A percentile compares a stretch with the other conserved stretches of the same genome.
phyloP scores from a whole-genome alignment of 2,888 invertebrate genomes.

The Pyrgus malvae region DNA sequence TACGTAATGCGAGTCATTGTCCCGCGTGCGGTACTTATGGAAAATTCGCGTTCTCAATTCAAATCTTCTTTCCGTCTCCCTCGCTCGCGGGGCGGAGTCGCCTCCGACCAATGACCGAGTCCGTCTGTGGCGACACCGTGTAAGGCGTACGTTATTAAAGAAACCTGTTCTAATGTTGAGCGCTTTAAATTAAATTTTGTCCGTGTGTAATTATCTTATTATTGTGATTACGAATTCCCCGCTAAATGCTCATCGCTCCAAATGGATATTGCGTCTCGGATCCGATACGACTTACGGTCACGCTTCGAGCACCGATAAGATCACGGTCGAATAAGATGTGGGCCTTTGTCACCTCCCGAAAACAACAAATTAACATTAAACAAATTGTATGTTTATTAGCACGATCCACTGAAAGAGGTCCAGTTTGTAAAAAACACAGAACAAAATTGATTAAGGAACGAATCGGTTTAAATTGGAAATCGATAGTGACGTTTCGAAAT shows the following conservation, averaged over 20 bases:
- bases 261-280: slow-evolving; percentile 68
- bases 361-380: slow-evolving; percentile 60
- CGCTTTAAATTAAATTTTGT: slow-evolving; percentile 82
- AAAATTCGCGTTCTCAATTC: slow-evolving; percentile 82
- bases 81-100: slow-evolving; percentile 80
- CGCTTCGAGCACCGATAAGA: slow-evolving; percentile 52
- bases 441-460: slow-evolving; percentile 81
- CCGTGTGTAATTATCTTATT: slow-evolving; percentile 82
- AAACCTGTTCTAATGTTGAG: slow-evolving; percentile 82
- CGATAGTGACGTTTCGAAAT: slow-evolving; percentile 81
- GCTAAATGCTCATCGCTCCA: slow-evolving; percentile 76
- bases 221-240: slow-evolving; percentile 80
- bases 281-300: slow-evolving; percentile 52
- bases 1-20: slow-evolving; percentile 82
- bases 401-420: slow-evolving; percentile 64
- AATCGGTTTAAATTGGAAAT: slow-evolving; percentile 81
- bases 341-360: slow-evolving; percentile 36
- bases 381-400: slow-evolving; percentile 64
- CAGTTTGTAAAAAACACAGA: slow-evolving; percentile 70
- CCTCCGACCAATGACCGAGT: slow-evolving; percentile 77
- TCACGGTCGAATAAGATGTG: slow-evolving; percentile 10
- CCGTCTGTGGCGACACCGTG: slow-evolving; percentile 78
- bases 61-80: slow-evolving; percentile 79
- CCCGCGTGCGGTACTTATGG: slow-evolving; percentile 81
- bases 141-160: slow-evolving; percentile 81